Evolutionary conservation across 2,797 vertebrate genomes (phyloP).

Genomic region (Gymnoscopelus microlampas): DNA sequence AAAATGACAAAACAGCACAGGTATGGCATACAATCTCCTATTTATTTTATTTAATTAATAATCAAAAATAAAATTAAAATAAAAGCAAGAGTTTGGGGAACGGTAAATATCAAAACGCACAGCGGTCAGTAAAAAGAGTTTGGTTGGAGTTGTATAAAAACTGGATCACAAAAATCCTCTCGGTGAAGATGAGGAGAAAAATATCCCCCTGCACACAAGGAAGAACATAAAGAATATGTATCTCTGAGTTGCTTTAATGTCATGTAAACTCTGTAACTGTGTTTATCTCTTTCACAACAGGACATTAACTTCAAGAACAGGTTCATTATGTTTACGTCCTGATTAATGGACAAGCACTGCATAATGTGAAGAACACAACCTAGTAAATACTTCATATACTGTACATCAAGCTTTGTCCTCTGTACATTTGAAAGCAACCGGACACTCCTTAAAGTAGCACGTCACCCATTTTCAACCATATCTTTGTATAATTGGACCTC

Average conservation of each 20-base stretch:
- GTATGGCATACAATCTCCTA: slow-evolving; percentile 10
- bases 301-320: slow-evolving; percentile 13
- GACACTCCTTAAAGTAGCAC: too few relatives aligned
- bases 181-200: slow-evolving; percentile 7
- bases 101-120: slow-evolving; percentile 38
- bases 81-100: slow-evolving; percentile 7
- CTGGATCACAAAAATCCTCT: slow-evolving; percentile 15
- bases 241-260: slow-evolving; percentile 35
- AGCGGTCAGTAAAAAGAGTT: slow-evolving; percentile 46
- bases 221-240: slow-evolving; percentile 16
- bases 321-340: slow-evolving; percentile 4
- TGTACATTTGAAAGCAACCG: too few relatives aligned
- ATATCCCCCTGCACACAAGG: not conserved
- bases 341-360: slow-evolving; percentile 71
- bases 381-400: slow-evolving; percentile 15
- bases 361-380: too few relatives aligned
- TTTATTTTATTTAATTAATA: slow-evolving; percentile 43
- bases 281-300: slow-evolving; percentile 16
- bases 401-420: slow-evolving; percentile 35
- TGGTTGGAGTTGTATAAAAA: slow-evolving; percentile 49
- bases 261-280: slow-evolving; percentile 22
- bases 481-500: too few relatives aligned
- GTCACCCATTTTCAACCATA: too few relatives aligned
- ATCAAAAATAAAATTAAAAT: slow-evolving; percentile 18
- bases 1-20: slow-evolving; percentile 33